Evolutionary conservation across 2,113 vertebrate species (phyloP).

Genomic region (Larimichthys crocea): DNA sequence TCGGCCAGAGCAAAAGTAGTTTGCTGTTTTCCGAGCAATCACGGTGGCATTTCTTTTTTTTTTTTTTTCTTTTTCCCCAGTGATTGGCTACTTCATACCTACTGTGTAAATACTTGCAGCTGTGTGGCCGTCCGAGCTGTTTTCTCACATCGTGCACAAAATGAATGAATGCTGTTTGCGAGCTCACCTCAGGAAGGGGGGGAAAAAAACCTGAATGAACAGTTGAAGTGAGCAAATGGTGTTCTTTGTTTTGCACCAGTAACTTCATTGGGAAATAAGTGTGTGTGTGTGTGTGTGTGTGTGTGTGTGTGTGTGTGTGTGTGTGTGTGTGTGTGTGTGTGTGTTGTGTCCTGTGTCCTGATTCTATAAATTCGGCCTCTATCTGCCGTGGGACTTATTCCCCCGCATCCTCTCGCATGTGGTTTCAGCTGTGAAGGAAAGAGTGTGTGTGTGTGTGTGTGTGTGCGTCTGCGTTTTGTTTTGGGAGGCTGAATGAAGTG

Average conservation of each 20-base stretch:
- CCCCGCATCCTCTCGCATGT: conserved; percentile 53
- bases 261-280: conserved; percentile 13
- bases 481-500: conserved; percentile 45
- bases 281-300: background rate
- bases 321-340: background rate
- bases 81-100: conserved; percentile 17
- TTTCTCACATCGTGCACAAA: background rate
- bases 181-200: conserved; percentile 32
- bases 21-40: conserved; percentile 42
- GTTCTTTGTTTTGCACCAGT: conserved; percentile 27
- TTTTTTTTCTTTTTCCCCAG: background rate
- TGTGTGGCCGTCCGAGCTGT: conserved; percentile 26
- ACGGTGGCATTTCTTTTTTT: background rate
- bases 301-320: conserved; percentile 9
- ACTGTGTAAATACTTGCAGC: conserved; percentile 52
- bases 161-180: conserved; percentile 38
- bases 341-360: background rate
- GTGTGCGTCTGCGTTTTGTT: conserved; percentile 25
- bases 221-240: conserved; percentile 8
- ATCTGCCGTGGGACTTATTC: conserved; percentile 26
- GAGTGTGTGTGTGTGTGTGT: conserved; percentile 25
- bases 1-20: background rate
- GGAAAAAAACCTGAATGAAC: conserved; percentile 37
- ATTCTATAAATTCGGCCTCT: conserved; percentile 34
- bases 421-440: conserved; percentile 65